Evolutionary conservation across 35 echinoderm and acorn worm species (phyloP), one percentile per base, ranked within the genome.

Genomic region (Strongylocentrotus purpuratus): DNA sequence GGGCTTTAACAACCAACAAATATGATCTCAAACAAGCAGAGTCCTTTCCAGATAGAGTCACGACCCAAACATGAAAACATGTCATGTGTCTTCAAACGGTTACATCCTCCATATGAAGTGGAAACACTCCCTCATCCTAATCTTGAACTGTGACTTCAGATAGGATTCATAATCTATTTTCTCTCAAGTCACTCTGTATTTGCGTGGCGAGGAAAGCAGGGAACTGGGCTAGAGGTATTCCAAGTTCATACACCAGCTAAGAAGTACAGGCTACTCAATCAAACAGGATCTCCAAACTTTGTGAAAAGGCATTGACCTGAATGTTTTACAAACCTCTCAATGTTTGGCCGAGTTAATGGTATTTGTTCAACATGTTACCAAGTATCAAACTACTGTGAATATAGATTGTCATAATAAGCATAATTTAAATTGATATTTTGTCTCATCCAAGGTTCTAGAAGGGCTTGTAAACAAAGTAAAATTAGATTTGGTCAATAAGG

Each of bases 111-210:
- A 78, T 22, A 22, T 7, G 65, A 78, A n/a, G 28, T 22, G 7
- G 4, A 78, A n/a, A 78, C 65, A 78, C 65, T 78, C 65, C 65
- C 65, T 78, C 65, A 78, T 78, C 65, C 65, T 78, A 78, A 78
- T 78, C 65, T 78, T 78, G 65, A 78, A 78, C 65, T 78, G 65
- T 78, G 20, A 28, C 65, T 78, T 4, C 65, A 78, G 65, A 78
- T 78, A 78, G 22, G 65, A 78, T 78, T 78, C 20, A 78, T 7
- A 78, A 78, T 78, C 65, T 78, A 78, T 78, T 78, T 78, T 78
- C 65, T 78, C 65, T 78, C 65, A 78, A 78, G 22, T 28, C 65
- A 78, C 65, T 78, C 65, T 28, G 28, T 78, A 78, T 78, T 78
- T 78, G 65, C 28, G 7, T 41, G 35, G 9, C 65, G 3, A 78